Evolutionary conservation across 2,113 vertebrate species (phyloP), one percentile per base, ranked within the genome.

Genomic region (Alligator sinensis): DNA sequence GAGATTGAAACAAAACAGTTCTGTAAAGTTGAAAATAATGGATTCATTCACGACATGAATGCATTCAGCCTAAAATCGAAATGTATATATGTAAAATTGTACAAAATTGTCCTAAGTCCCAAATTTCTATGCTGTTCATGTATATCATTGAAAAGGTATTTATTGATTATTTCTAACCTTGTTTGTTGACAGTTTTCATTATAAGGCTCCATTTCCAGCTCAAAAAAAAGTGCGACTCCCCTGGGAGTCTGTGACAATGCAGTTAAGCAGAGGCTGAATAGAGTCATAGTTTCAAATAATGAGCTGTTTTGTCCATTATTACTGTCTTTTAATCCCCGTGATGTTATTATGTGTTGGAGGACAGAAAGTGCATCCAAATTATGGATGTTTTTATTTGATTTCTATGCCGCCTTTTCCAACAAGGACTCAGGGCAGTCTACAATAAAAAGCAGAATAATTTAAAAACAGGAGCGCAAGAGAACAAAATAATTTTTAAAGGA

Each of bases 11-110:
- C 16, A 47, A 47, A 47, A 47, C 9, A 47, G 1, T n/a, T 5
- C 80, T 91, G n/a, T 63, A 79, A 58, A 70, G 81, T 34, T 9
- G n/a, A 64, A 9, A 22, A 95, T 74, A 94, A 96, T 78, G 27
- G 60, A 13, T 5, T 85, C 75, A 92, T 95, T 95, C 90, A 97
- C 82, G 64, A 54, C 82, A 72, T 5, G 58, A 79, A 91, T 82
- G 86, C 25, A 57, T 76, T 54, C 14, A 57, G 34, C 25, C 25
- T 58, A 57, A 68, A 89, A 85, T 86, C 38, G 27, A 63, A 38
- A 81, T 38, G 34, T 38, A 38, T 22, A 12, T 72, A 72, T 72
- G 60, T 21, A 62, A 74, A 68, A 60, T 89, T 54, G 81, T 82
- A 72, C 14, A 77, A 89, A 81, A 84, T 84, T 75, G 75, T 89